Conservation (phyloP, 1,140 invertebrate genomes). For the Pseudachorutes palmiensis region DNA sequence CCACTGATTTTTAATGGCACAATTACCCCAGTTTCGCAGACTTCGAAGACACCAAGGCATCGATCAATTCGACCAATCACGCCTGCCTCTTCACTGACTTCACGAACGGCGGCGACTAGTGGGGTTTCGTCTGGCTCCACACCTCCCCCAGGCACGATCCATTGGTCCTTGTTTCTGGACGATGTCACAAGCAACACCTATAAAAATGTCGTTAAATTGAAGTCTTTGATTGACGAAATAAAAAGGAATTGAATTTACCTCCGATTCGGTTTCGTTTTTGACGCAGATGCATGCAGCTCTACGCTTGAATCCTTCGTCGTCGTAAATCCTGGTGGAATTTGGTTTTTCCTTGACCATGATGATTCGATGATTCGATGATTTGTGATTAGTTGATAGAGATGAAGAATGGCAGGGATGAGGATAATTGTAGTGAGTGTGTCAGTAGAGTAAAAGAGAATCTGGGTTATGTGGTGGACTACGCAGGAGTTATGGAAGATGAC, state of each 20-base stretch:
- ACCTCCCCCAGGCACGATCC: slow-evolving; percentile 92
- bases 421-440: no score
- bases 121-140: slow-evolving; percentile 79
- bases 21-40: slow-evolving; percentile 45
- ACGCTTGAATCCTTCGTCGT: slow-evolving; percentile 84
- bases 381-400: no score
- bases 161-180: slow-evolving; percentile 74
- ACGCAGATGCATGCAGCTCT: slow-evolving; percentile 92
- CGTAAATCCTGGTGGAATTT: slow-evolving; percentile 86
- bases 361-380: no score
- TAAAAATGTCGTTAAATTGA: no score
- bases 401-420: no score
- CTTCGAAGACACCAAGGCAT: slow-evolving; percentile 88
- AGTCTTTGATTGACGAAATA: no score
- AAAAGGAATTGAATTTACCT: no score
- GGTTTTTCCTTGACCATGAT: slow-evolving; percentile 93
- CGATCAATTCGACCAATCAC: slow-evolving; percentile 77
- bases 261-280: slow-evolving; percentile 77
- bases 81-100: slow-evolving; percentile 90
- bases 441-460: no score
- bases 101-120: slow-evolving; percentile 75
- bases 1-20: no score
- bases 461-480: no score
- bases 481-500: no score
- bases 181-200: slow-evolving; percentile 88